A percentile compares a stretch with the other conserved stretches of the same genome.
phyloP scores from a whole-genome alignment of 2,797 vertebrate genomes.

The Champsocephalus esox region DNA sequence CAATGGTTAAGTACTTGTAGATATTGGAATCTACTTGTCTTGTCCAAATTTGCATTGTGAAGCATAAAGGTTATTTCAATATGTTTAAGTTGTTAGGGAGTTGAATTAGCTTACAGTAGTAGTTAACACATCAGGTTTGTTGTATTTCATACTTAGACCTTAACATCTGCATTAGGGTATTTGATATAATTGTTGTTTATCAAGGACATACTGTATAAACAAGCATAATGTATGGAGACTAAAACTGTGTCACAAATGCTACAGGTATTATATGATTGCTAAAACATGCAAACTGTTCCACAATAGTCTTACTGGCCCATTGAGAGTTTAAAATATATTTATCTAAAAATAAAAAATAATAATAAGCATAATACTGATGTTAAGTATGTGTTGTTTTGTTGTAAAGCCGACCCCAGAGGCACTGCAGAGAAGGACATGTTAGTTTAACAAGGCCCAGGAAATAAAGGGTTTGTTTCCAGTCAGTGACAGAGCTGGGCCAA shows the following conservation, averaged over 20 bases:
- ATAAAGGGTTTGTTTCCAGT: conserved; percentile 35
- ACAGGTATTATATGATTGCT: not conserved
- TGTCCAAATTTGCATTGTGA: not conserved
- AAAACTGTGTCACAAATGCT: not conserved
- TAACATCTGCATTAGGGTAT: not conserved
- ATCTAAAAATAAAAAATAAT: not conserved
- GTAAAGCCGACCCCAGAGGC: not conserved
- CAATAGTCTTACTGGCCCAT: not conserved
- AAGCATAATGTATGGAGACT: not conserved
- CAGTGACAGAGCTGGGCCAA: conserved; percentile 38
- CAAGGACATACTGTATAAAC: no score
- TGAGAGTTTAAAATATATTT: not conserved
- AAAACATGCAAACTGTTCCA: not conserved
- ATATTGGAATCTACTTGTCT: not conserved
- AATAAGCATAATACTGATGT: not conserved
- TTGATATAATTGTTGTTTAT: not conserved
- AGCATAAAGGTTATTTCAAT: not conserved
- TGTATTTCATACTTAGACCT: not conserved
- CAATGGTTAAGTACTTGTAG: not conserved
- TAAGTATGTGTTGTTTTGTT: conserved; percentile 14
- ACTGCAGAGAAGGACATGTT: not conserved
- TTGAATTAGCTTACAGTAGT: no score
- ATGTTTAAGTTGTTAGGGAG: not conserved
- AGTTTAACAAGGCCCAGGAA: conserved; percentile 22
- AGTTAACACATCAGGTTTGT: not conserved